Evolutionary conservation across 1,140 invertebrate genomes (phyloP).

Genomic region (Drosophila triauraria): DNA sequence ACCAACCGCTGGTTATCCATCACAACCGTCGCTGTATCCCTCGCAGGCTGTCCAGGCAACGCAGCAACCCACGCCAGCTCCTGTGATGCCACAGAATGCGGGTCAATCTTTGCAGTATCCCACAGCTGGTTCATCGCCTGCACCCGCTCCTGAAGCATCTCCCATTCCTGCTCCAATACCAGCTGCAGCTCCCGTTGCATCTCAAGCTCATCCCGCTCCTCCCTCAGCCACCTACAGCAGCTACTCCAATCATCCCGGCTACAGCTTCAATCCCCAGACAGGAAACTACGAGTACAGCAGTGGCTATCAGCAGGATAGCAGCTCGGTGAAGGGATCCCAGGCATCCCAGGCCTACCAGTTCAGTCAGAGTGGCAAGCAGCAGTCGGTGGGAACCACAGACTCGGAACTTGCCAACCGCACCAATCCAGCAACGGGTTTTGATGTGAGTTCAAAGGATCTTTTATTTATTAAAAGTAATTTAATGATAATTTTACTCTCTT

Average conservation of each 20-base stretch:
- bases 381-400: constrained; percentile 68
- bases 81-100: background rate
- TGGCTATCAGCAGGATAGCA: constrained; percentile 74
- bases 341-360: constrained; percentile 64
- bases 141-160: background rate
- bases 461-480: too few species aligned
- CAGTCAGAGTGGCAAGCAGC: constrained; percentile 70
- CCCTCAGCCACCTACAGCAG: constrained; percentile 45
- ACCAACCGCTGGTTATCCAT: background rate
- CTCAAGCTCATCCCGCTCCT: background rate
- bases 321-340: constrained; percentile 27
- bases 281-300: constrained; percentile 80
- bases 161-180: background rate
- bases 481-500: too few species aligned
- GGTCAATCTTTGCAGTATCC: constrained; percentile 16
- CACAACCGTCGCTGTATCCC: constrained; percentile 43
- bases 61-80: background rate
- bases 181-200: background rate
- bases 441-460: constrained; percentile 54
- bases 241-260: constrained; percentile 81
- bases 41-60: constrained; percentile 32
- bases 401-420: constrained; percentile 70
- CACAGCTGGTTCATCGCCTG: background rate
- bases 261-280: constrained; percentile 78
- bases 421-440: constrained; percentile 74